A percentile compares a stretch with the other conserved stretches of the same genome.
Conservation (phyloP, 1,140 invertebrate genomes). For the Orchesella cincta region DNA sequence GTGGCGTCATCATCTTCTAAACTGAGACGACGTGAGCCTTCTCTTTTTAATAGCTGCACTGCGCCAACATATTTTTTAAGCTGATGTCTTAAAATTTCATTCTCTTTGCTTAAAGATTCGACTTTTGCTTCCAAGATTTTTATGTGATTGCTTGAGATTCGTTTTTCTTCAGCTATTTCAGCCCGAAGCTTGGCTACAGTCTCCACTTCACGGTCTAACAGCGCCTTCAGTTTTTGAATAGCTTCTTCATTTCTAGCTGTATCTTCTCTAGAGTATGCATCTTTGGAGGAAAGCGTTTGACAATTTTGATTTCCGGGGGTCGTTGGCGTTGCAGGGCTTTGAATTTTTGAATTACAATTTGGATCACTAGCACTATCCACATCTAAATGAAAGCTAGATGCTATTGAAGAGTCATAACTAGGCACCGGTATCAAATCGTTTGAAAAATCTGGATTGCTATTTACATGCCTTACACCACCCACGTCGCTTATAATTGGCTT, state of each 20-base stretch:
- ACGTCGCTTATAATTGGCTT: conserved; percentile 35
- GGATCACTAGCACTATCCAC: background rate
- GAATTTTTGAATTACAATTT: conserved; percentile 21
- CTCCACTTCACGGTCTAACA: conserved; percentile 59
- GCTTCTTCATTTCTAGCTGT: conserved; percentile 14
- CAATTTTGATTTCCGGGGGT: background rate
- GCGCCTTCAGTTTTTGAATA: conserved; percentile 53
- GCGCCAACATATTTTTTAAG: conserved; percentile 85
- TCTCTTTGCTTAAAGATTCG: conserved; percentile 69
- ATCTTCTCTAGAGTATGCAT: background rate
- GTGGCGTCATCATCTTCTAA: conserved; percentile 35
- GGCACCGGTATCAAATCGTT: conserved; percentile 49
- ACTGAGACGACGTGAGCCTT: conserved; percentile 58
- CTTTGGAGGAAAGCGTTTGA: background rate
- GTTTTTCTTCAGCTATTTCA: conserved; percentile 57
- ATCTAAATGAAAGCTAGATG: conserved; percentile 2
- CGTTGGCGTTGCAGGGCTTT: conserved; percentile 32
- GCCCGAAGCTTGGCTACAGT: conserved; percentile 55
- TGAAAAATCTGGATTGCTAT: conserved; percentile 16
- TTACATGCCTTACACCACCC: background rate
- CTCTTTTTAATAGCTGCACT: conserved; percentile 76
- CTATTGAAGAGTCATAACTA: conserved; percentile 11
- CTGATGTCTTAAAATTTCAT: conserved; percentile 83
- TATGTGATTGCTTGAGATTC: conserved; percentile 55
- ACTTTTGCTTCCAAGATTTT: conserved; percentile 55